Evolutionary conservation across 2,888 invertebrate genomes (phyloP).

Genomic region (Sympetrum striolatum): DNA sequence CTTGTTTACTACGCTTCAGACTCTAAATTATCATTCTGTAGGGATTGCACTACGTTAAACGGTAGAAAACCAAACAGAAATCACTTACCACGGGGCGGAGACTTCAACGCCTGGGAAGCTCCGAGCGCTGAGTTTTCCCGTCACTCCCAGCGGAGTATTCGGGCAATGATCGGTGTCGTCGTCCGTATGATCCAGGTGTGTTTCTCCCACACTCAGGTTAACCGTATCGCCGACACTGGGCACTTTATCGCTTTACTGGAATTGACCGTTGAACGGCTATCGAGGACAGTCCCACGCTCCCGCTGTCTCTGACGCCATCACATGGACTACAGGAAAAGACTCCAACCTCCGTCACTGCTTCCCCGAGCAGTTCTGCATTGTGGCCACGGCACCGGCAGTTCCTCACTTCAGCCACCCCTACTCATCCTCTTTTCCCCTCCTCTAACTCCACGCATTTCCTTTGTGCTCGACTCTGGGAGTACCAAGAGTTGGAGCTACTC

Average conservation of each 20-base stretch:
- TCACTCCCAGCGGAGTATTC: neutral
- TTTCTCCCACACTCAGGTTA: neutral
- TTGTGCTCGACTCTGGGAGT: neutral
- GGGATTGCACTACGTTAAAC: too few relatives aligned
- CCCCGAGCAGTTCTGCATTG: conserved; percentile 2
- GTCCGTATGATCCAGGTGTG: neutral
- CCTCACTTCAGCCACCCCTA: neutral
- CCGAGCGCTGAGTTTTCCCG: neutral
- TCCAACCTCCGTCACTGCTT: neutral
- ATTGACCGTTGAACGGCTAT: neutral
- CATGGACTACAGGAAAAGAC: neutral
- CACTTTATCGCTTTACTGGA: neutral
- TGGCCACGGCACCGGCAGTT: neutral
- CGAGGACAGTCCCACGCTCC: neutral
- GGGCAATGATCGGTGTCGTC: neutral
- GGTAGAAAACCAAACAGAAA: too few relatives aligned
- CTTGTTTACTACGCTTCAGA: too few relatives aligned
- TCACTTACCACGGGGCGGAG: neutral
- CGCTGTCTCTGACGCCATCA: neutral
- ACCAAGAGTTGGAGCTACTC: too few relatives aligned
- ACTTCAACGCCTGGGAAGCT: conserved; percentile 5
- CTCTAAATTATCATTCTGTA: too few relatives aligned
- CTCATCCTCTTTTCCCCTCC: neutral
- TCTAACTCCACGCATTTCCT: neutral
- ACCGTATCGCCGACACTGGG: neutral